Percentiles rank a stretch among this genome's conserved stretches.
These are phyloP conservation scores for Scaptomyza graminum DNA, from an alignment of 1,140 invertebrate species.

Conservation along the genomic window DNA sequence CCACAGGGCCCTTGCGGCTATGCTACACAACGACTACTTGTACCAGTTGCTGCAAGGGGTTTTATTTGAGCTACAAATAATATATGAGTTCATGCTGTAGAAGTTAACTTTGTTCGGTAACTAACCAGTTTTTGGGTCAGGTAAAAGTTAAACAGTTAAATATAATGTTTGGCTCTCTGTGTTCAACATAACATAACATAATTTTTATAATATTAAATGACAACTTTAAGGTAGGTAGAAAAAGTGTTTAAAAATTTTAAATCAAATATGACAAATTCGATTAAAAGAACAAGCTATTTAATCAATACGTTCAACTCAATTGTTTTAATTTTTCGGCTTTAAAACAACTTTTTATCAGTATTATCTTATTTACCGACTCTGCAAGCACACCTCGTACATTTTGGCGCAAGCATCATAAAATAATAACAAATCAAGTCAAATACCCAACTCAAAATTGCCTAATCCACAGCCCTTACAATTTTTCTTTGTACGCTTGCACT, in stretches of 20 bases:
- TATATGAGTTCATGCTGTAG: constrained; percentile 11
- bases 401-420: constrained; percentile 43
- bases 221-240: too few species aligned
- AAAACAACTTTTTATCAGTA: not conserved
- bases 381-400: constrained; percentile 5
- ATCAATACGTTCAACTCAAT: too few species aligned
- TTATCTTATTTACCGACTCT: not conserved
- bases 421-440: constrained; percentile 61
- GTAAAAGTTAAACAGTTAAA: not conserved
- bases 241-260: too few species aligned
- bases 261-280: too few species aligned
- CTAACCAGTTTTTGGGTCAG: constrained; percentile 1
- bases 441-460: constrained; percentile 48
- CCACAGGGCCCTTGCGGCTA: not conserved
- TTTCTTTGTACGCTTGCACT: constrained; percentile 31
- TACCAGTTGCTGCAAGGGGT: not conserved
- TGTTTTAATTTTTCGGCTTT: too few species aligned
- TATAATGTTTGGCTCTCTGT: not conserved
- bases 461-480: constrained; percentile 36
- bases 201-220: not conserved
- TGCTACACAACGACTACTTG: not conserved
- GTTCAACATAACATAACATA: not conserved
- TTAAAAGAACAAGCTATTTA: too few species aligned
- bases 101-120: constrained; percentile 3
- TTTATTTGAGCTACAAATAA: constrained; percentile 9